Base-by-base conservation (phyloP, 2,113 vertebrate genomes). In the Hylia prasina region DNA sequence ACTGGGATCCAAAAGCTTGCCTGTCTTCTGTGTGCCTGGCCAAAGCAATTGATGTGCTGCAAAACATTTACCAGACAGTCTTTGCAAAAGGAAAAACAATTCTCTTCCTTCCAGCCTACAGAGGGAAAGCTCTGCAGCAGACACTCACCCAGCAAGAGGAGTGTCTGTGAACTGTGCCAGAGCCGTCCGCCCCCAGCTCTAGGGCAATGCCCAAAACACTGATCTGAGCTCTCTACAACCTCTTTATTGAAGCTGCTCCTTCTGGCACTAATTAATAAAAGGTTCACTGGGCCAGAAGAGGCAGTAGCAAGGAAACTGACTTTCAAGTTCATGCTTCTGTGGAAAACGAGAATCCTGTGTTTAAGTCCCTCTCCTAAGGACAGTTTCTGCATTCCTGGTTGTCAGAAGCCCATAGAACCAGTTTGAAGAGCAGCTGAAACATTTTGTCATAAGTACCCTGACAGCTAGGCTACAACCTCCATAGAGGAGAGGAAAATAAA, bases 81-180 rank as follows among this genome's bases (percentile, higher is more conserved):
- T 84, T 50, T 63, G 30, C 21, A 44, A 86, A 95, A 78, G 10
- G 16, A 89, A 89, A 91, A 75, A 4, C 35, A 84, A 15, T 71
- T 79, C 10, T 3, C 11, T 70, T 82, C 22, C 44, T 87, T 80
- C 50, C 64, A 84, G 87, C 33, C 0, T 1, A 17, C 16, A 61
- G 35, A 0, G 0, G 39, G 31, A 31, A 56, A 65, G 25, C 33
- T 83, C 42, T 66, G 42, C 0, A 0, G 37, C 28, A 60, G 91
- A 19, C 19, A 13, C 5, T 37, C 28, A 37, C 31, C 12, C 31
- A 81, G 42, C 21, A 77, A 47, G 17, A 14, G 40, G 10, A 79
- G 15, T 48, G 4, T 81, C 60, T 58, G 48, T 40, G 47, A 70
- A 37, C 9, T 9, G 30, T 0, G 0, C 47, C 37, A 80, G 57